Conservation (phyloP, 2,797 vertebrate genomes). For the Jordanella pulchra region DNA sequence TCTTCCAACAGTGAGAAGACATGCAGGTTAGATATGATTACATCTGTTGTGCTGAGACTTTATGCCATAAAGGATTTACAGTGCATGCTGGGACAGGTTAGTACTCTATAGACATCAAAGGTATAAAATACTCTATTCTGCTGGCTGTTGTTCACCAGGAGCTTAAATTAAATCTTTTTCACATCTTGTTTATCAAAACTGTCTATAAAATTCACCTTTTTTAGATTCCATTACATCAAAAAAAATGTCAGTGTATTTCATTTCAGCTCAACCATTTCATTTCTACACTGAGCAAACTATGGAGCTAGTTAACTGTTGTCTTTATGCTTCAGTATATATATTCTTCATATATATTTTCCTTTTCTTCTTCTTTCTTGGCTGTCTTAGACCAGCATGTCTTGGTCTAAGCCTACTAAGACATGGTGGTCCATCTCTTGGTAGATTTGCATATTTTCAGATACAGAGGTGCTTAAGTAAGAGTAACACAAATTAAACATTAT, state of each 20-base stretch:
- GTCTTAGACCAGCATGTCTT: no score
- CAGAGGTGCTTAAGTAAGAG: not conserved
- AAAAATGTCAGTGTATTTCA: not conserved
- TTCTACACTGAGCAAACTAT: no score
- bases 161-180: not conserved
- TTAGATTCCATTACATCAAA: not conserved
- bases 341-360: no score
- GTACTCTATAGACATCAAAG: not conserved
- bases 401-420: no score
- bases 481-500: no score
- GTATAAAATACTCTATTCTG: not conserved
- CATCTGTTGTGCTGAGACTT: conserved; percentile 1
- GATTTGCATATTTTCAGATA: not conserved
- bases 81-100: conserved; percentile 13
- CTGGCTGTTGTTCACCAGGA: not conserved
- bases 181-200: not conserved
- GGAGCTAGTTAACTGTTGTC: no score
- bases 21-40: conserved; percentile 25
- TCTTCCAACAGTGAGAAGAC: conserved; percentile 42
- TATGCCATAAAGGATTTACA: not conserved
- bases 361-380: no score
- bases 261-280: no score
- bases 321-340: no score
- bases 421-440: not conserved
- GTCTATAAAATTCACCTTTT: no score